Conservation (phyloP, 2,888 invertebrate species). For the Polietes domitor region DNA sequence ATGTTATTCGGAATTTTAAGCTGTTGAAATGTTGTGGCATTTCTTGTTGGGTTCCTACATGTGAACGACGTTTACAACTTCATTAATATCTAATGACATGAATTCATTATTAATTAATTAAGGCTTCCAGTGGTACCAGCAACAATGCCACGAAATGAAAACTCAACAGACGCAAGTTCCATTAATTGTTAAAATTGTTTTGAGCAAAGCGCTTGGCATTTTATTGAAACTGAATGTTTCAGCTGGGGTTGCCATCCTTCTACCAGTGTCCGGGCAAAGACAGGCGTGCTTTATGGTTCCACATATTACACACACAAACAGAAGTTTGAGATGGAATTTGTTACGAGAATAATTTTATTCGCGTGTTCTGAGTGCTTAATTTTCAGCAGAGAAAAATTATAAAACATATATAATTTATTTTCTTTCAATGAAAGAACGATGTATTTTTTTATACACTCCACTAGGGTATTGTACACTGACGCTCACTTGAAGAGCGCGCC, state of each 20-base stretch:
- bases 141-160: slow-evolving; percentile 28
- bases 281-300: too few species aligned
- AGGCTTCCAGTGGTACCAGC: slow-evolving; percentile 34
- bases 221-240: slow-evolving; percentile 39
- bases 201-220: not conserved
- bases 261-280: too few species aligned
- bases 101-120: slow-evolving; percentile 62
- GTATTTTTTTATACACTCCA: too few species aligned
- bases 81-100: slow-evolving; percentile 62
- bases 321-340: too few species aligned
- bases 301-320: too few species aligned
- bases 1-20: not conserved
- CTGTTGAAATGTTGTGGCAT: not conserved
- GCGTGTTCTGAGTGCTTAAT: too few species aligned
- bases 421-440: too few species aligned
- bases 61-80: slow-evolving; percentile 23
- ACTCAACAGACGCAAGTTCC: slow-evolving; percentile 45
- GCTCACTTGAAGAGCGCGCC: too few species aligned
- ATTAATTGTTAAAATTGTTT: slow-evolving; percentile 30
- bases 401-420: too few species aligned
- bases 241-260: slow-evolving; percentile 47
- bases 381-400: too few species aligned
- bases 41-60: slow-evolving; percentile 27
- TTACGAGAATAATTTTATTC: too few species aligned
- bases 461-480: too few species aligned